These are phyloP conservation scores for Acanthosepion lycidas DNA, from an alignment of 2,888 invertebrate genomes.

Conservation along the genomic window DNA sequence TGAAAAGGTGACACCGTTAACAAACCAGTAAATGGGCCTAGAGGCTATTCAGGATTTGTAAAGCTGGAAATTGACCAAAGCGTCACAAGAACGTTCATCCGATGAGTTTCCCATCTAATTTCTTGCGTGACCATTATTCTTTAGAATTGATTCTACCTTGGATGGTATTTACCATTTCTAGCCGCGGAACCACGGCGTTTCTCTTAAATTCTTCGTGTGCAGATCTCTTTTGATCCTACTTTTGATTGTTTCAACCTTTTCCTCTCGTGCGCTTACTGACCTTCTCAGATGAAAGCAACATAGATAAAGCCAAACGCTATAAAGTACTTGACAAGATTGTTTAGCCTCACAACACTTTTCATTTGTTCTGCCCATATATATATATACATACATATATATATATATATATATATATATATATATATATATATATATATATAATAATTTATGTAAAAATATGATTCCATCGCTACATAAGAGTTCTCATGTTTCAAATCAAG, in stretches of 20 bases:
- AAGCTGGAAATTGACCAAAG: background rate
- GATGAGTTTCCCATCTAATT: background rate
- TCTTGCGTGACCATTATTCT: constrained; percentile 12
- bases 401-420: no score
- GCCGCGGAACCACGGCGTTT: background rate
- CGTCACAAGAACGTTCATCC: background rate
- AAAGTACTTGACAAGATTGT: background rate
- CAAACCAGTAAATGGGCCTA: background rate
- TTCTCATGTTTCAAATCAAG: no score
- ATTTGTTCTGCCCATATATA: background rate
- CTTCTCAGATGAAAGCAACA: background rate
- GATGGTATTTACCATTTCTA: background rate
- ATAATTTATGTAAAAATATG: no score
- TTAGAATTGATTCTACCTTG: background rate
- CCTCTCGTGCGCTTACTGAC: background rate
- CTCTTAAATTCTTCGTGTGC: background rate
- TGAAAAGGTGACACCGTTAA: background rate
- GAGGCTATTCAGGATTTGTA: background rate
- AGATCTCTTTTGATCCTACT: background rate
- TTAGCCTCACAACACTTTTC: no score
- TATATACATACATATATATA: background rate
- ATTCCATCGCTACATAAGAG: no score
- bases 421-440: no score
- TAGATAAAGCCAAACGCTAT: background rate
- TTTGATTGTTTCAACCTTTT: background rate